phyloP scores from a whole-genome alignment of 37 sponge, comb jelly and placozoan species.

The Sycon ciliatum region DNA sequence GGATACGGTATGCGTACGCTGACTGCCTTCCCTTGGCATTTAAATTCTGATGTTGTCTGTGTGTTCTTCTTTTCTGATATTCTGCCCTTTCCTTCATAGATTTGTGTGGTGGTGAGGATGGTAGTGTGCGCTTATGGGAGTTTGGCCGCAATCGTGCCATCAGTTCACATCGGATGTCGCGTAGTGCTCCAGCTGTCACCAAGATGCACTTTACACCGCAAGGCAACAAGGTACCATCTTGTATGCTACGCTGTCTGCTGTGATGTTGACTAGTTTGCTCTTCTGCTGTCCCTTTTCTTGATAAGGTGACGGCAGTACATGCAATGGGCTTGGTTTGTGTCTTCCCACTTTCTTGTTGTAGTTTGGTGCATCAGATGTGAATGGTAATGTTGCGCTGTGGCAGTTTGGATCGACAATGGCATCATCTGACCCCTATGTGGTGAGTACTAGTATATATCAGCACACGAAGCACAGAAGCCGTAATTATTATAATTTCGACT shows the following conservation, averaged over 20 bases:
- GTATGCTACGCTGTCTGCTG: too few relatives aligned
- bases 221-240: constrained; percentile 85
- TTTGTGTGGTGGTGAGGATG: constrained; percentile 67
- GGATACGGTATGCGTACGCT: neutral
- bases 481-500: too few relatives aligned
- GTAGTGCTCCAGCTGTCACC: constrained; percentile 44
- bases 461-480: too few relatives aligned
- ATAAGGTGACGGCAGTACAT: neutral
- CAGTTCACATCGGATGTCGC: constrained; percentile 28
- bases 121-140: constrained; percentile 65
- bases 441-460: constrained; percentile 1
- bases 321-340: neutral
- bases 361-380: constrained; percentile 65
- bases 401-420: too few relatives aligned
- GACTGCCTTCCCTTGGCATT: neutral
- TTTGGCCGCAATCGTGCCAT: constrained; percentile 52
- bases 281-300: too few relatives aligned
- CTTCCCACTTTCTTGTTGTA: neutral
- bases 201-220: constrained; percentile 68
- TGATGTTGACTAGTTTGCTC: too few relatives aligned
- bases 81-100: too few relatives aligned
- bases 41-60: neutral
- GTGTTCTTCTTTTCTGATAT: too few relatives aligned
- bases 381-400: constrained; percentile 63
- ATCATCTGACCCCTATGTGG: neutral